Evolutionary conservation across 2,888 invertebrate genomes (phyloP).

Genomic region (Nomada ferruginata): DNA sequence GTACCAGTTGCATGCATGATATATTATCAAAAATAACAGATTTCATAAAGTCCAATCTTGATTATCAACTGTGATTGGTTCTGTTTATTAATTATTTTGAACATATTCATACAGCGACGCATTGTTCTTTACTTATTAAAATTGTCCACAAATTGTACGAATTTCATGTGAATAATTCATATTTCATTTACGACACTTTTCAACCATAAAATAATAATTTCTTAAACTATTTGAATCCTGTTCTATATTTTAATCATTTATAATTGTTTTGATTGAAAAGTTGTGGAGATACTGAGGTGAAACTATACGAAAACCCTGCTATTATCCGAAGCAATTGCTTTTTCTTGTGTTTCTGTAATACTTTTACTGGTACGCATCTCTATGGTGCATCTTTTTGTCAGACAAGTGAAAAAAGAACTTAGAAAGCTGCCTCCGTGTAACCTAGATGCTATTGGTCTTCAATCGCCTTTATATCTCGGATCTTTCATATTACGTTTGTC

Average conservation of each 20-base stretch:
- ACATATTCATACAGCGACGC: too few relatives aligned
- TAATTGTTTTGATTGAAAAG: neutral
- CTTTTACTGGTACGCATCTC: conserved; percentile 24
- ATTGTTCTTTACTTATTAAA: too few relatives aligned
- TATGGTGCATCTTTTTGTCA: conserved; percentile 17
- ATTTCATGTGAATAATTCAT: neutral
- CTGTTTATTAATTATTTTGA: too few relatives aligned
- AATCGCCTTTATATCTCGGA: neutral
- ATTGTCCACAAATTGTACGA: too few relatives aligned
- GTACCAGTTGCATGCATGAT: neutral
- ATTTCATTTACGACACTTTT: conserved; percentile 2
- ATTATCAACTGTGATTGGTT: too few relatives aligned
- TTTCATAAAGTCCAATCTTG: neutral
- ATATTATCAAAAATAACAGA: neutral
- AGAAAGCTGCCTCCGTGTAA: conserved; percentile 29
- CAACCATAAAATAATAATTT: neutral
- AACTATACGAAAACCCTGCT: neutral
- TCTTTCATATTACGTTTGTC: neutral
- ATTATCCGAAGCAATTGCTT: conserved; percentile 10
- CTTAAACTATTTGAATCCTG: neutral
- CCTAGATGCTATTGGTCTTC: conserved; percentile 10
- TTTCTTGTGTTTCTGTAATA: neutral
- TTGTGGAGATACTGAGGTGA: neutral
- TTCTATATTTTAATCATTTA: neutral
- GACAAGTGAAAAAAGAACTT: conserved; percentile 10